Base-by-base conservation (phyloP, 1,140 invertebrate genomes). In the Drosophila grimshawi region DNA sequence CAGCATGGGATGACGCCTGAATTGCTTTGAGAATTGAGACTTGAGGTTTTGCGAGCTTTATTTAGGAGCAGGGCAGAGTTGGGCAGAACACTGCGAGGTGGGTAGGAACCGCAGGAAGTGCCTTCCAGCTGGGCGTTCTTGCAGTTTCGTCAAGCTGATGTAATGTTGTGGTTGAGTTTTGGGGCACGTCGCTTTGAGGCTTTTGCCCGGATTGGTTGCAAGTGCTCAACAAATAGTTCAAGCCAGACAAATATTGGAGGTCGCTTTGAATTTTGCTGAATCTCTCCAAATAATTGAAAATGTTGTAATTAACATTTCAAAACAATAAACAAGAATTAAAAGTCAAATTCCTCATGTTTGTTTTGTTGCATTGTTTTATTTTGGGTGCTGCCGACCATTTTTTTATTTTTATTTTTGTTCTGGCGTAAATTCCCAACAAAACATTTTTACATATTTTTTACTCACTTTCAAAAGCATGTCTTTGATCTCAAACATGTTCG, bases 181-280 rank as follows among this genome's bases (percentile, higher is more conserved):
- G 80, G 77, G 78, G 85, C 85, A 89, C 85, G 85, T 89, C 73
- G 85, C 85, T 89, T 89, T 89, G 85, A 89, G 85, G 85, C 85
- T 85, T 72, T 60, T 60, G 78, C 79, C 67, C 30, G 48, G 51
- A 78, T 62, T 77, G 2, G 5, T 57, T 51, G 33, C 53, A 32
- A 61, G 48, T 60, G 61, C 65, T 67, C 33, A 37, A 66, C 83
- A 86, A 83, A 88, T 75, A 88, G 41, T 65, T 68, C 39, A 2
- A 11, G 48, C 43, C 56, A 41, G 46, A 52, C 66, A 35, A 32
- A 30, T 45, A 55, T 51, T 27, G 46, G 62, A n/a, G 4, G 39
- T 1, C 27, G 51, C 60, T 63, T 63, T 65, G 29, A 57, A 64
- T 51, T 51, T 35, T 11, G 37, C 55, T 19, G 30, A 45, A 51